Conservation (phyloP, 2,797 vertebrate genomes). For the Diplodus sargus region DNA sequence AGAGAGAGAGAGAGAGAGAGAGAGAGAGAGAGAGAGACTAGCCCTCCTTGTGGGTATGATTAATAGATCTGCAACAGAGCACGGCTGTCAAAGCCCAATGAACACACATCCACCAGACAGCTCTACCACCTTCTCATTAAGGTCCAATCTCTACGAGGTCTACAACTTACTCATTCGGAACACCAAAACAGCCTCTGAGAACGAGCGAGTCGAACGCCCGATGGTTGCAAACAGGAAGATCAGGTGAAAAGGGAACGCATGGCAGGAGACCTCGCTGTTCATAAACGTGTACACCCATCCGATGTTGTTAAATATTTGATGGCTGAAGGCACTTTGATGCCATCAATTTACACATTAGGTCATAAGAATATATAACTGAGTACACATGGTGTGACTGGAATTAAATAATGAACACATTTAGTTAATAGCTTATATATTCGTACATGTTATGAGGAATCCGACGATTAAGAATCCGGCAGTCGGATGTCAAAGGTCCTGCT, state of each 20-base stretch:
- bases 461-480: conserved; percentile 21
- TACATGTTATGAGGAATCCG: conserved; percentile 23
- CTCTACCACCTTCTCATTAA: conserved; percentile 84
- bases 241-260: conserved; percentile 42
- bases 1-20: conserved; percentile 59
- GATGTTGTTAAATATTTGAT: conserved; percentile 81
- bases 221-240: conserved; percentile 45
- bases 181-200: conserved; percentile 72
- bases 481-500: conserved; percentile 49
- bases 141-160: conserved; percentile 71
- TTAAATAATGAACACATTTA: conserved; percentile 59
- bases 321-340: conserved; percentile 72
- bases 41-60: conserved; percentile 91
- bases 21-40: conserved; percentile 64
- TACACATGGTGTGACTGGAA: conserved; percentile 51
- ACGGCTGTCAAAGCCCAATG: conserved; percentile 89
- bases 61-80: conserved; percentile 91
- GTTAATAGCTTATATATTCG: conserved; percentile 55
- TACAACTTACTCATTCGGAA: conserved; percentile 76
- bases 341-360: conserved; percentile 72
- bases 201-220: conserved; percentile 39
- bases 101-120: conserved; percentile 84
- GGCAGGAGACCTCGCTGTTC: conserved; percentile 57
- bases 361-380: conserved; percentile 63
- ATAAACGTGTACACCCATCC: conserved; percentile 61